These are phyloP conservation scores for Melipona beecheii DNA, from an alignment of 2,888 invertebrate species.

Conservation along the genomic window DNA sequence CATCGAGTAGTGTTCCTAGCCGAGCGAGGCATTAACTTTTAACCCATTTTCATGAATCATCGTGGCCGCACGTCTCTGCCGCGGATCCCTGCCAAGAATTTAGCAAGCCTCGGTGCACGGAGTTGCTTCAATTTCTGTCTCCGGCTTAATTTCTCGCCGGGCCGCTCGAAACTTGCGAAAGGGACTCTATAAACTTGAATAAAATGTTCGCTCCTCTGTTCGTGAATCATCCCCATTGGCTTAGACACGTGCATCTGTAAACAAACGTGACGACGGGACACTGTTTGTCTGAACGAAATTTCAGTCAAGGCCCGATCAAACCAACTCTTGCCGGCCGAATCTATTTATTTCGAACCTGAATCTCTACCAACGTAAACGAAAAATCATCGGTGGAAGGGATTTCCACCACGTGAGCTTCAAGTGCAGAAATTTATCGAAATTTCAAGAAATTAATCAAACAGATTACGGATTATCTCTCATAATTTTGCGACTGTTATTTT, in stretches of 20 bases:
- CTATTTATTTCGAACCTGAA: too few relatives aligned
- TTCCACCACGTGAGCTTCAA: too few relatives aligned
- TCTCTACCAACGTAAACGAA: too few relatives aligned
- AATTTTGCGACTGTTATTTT: too few relatives aligned
- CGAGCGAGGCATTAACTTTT: constrained; percentile 46
- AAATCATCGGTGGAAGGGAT: too few relatives aligned
- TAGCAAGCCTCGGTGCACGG: constrained; percentile 24
- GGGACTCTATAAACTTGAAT: not conserved
- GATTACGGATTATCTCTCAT: too few relatives aligned
- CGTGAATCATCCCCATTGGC: constrained; percentile 33
- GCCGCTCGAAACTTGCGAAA: not conserved
- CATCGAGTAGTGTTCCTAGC: constrained; percentile 22
- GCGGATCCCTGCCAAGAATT: constrained; percentile 55
- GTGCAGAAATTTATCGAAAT: too few relatives aligned
- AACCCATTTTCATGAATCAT: constrained; percentile 60
- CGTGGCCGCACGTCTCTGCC: constrained; percentile 44
- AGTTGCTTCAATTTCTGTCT: constrained; percentile 24
- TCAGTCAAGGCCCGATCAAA: too few relatives aligned
- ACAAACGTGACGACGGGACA: not conserved
- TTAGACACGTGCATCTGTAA: constrained; percentile 30
- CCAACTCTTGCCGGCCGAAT: too few relatives aligned
- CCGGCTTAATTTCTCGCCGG: constrained; percentile 25
- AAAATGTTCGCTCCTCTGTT: constrained; percentile 7
- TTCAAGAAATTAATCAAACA: too few relatives aligned
- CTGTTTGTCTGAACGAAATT: too few relatives aligned